Percentiles rank a stretch among this genome's conserved stretches.
These are phyloP conservation scores for Lepus oiostolus DNA, from an alignment of 2,797 vertebrate species.

Conservation along the genomic window DNA sequence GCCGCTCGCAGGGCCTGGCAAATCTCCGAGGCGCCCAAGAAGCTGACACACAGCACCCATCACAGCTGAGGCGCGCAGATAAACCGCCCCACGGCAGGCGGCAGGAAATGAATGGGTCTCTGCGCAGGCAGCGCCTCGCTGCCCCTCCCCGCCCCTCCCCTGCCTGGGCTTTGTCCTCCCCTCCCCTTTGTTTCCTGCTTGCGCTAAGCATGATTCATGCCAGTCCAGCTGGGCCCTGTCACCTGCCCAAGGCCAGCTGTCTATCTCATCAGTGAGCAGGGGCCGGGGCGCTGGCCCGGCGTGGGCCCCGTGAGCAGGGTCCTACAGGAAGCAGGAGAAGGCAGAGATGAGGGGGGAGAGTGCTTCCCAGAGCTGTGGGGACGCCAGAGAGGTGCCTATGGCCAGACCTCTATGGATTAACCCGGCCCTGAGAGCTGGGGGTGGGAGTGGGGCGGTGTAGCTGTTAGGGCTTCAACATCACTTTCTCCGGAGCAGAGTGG, in stretches of 20 bases:
- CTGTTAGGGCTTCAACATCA: not conserved
- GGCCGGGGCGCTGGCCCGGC: not conserved
- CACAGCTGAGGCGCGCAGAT: constrained; percentile 90
- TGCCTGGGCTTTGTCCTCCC: constrained; percentile 82
- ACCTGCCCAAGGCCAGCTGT: constrained; percentile 68
- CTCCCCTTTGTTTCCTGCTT: constrained; percentile 84
- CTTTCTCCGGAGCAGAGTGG: not conserved
- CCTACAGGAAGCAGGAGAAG: rapidly evolving
- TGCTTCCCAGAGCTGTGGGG: rapidly evolving
- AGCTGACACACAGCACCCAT: constrained; percentile 77
- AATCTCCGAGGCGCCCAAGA: constrained; percentile 86
- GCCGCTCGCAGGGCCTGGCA: constrained; percentile 79
- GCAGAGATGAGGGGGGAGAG: not conserved
- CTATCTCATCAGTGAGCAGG: not conserved
- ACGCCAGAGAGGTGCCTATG: not conserved
- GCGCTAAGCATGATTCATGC: constrained; percentile 82
- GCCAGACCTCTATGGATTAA: rapidly evolving
- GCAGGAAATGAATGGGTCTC: constrained; percentile 87
- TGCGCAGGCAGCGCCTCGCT: constrained; percentile 72
- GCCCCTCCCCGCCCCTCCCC: constrained; percentile 44
- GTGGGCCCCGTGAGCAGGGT: rapidly evolving
- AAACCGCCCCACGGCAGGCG: constrained; percentile 87
- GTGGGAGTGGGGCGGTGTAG: not conserved
- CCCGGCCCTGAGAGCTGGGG: not conserved
- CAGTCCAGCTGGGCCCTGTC: not conserved